A percentile compares a stretch with the other conserved stretches of the same genome.
phyloP scores from a whole-genome alignment of 2,888 invertebrate species.

The Ormyrus rosae region DNA sequence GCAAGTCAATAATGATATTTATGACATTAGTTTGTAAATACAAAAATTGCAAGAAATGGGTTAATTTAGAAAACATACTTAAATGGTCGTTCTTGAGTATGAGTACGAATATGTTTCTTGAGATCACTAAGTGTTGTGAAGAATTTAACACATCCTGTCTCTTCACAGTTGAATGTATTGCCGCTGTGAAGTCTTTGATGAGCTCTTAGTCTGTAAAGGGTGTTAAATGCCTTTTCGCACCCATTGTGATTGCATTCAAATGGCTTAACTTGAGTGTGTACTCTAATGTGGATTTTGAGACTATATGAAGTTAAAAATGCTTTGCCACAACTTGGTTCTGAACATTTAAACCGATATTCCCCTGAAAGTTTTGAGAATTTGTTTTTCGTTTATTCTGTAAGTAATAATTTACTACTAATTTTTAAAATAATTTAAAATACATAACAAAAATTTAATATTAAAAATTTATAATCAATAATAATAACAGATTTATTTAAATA shows the following conservation, averaged over 20 bases:
- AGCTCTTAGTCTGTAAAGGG: constrained; percentile 92
- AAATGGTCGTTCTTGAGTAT: constrained; percentile 93
- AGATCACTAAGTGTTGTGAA: constrained; percentile 96
- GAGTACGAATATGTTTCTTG: constrained; percentile 94
- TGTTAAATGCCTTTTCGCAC: constrained; percentile 96
- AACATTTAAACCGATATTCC: constrained; percentile 95
- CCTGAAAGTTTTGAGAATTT: constrained; percentile 79
- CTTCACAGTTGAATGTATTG: constrained; percentile 94
- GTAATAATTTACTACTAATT: constrained; percentile 23
- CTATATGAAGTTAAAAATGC: constrained; percentile 96
- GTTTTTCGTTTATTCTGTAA: constrained; percentile 42
- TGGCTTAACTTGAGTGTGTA: constrained; percentile 95
- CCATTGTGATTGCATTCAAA: constrained; percentile 89
- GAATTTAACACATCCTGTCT: constrained; percentile 89
- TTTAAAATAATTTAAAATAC: constrained; percentile 27
- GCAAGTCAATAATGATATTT: constrained; percentile 9
- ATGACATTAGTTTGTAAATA: not conserved
- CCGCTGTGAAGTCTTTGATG: constrained; percentile 96
- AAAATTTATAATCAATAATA: not conserved
- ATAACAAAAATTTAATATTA: constrained; percentile 1
- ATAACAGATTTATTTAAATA: not conserved
- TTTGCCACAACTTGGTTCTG: constrained; percentile 91
- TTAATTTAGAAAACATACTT: constrained; percentile 79
- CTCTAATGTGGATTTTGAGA: constrained; percentile 94
- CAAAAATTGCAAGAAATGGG: constrained; percentile 41